Evolutionary conservation across 1,140 invertebrate species (phyloP).

Genomic region (Branchinecta lynchi): DNA sequence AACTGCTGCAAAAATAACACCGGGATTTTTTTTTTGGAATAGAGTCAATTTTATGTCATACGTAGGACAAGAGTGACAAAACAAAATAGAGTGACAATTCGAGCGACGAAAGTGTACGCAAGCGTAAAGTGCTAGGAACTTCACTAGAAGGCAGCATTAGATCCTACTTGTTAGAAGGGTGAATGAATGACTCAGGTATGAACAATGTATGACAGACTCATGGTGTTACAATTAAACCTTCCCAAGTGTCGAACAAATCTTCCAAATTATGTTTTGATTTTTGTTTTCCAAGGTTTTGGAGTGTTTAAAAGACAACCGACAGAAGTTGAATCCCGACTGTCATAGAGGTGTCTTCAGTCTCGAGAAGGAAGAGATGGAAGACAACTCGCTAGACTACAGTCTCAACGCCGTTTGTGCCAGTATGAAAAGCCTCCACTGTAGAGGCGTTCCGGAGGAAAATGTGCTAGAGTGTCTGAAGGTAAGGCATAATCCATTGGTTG

Average conservation of each 20-base stretch:
- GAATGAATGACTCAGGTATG: not conserved
- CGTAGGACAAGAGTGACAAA: no score
- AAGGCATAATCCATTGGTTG: slow-evolving; percentile 2
- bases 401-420: slow-evolving; percentile 62
- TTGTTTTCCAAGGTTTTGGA: slow-evolving; percentile 52
- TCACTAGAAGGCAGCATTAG: not conserved
- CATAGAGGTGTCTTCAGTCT: slow-evolving; percentile 64
- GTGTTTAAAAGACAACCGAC: slow-evolving; percentile 57
- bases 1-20: no score
- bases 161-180: slow-evolving; percentile 2
- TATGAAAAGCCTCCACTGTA: slow-evolving; percentile 67
- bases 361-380: slow-evolving; percentile 64
- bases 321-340: slow-evolving; percentile 49
- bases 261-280: not conserved
- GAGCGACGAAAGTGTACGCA: no score
- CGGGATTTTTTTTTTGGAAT: no score
- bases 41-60: no score
- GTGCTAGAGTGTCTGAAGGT: slow-evolving; percentile 43
- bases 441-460: slow-evolving; percentile 45
- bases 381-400: slow-evolving; percentile 69
- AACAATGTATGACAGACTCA: not conserved
- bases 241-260: no score
- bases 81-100: no score
- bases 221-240: not conserved
- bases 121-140: not conserved